These are phyloP conservation scores for Gambelia wislizenii DNA, from an alignment of 2,797 vertebrate genomes.

Conservation along the genomic window DNA sequence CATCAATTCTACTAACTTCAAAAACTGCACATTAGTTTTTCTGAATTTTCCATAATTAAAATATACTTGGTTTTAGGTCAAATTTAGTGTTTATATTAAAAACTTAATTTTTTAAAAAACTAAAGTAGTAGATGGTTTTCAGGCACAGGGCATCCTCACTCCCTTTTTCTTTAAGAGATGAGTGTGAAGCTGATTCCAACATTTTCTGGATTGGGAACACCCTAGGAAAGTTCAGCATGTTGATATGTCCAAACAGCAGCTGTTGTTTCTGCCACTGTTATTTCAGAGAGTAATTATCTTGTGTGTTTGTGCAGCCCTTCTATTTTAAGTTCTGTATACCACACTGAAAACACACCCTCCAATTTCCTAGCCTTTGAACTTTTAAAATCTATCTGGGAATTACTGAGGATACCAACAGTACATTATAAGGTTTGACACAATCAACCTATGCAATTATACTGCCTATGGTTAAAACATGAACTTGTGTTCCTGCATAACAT, in stretches of 20 bases:
- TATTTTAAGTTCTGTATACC: background rate
- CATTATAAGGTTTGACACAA: conserved; percentile 15
- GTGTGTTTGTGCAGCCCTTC: fast-evolving
- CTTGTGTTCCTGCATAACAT: background rate
- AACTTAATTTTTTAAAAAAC: background rate
- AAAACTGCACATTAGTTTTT: background rate
- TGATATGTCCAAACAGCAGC: background rate
- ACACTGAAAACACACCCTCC: background rate
- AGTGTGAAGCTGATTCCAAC: background rate
- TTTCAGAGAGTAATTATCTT: background rate
- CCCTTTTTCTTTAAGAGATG: background rate
- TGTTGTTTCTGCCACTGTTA: background rate
- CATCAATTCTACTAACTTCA: background rate
- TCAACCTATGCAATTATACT: conserved; percentile 36
- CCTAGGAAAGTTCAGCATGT: background rate
- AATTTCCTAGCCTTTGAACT: conserved; percentile 32
- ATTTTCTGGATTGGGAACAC: background rate
- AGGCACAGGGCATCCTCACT: background rate
- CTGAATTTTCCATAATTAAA: background rate
- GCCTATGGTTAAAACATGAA: background rate
- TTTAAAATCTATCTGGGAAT: conserved; percentile 27
- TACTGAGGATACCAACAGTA: background rate
- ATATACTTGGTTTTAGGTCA: background rate
- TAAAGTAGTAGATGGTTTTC: background rate
- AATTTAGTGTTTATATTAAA: background rate